These are phyloP conservation scores for Drosophila simulans DNA, from an alignment of 1,140 invertebrate species.

Conservation along the genomic window DNA sequence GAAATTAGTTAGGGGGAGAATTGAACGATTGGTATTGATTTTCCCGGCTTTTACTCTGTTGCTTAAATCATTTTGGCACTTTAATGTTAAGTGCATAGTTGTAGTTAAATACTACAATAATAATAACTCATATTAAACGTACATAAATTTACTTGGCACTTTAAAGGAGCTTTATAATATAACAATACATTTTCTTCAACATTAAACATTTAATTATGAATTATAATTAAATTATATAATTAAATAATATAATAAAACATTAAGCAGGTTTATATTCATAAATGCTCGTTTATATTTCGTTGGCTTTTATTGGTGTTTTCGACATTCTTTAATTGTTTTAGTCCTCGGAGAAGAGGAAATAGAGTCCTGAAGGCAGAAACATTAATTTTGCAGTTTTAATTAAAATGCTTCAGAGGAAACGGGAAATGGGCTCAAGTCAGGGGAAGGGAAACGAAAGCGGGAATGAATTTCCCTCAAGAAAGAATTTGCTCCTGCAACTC, in stretches of 20 bases:
- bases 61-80: slow-evolving; percentile 74
- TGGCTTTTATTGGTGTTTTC: not conserved
- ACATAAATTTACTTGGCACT: not conserved
- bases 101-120: too few relatives aligned
- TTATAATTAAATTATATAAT: not conserved
- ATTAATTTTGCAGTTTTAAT: slow-evolving; percentile 79
- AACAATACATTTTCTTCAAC: not conserved
- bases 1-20: slow-evolving; percentile 72
- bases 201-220: too few relatives aligned
- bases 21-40: slow-evolving; percentile 61
- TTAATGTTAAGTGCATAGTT: slow-evolving; percentile 39
- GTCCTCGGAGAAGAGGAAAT: not conserved
- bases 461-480: slow-evolving; percentile 16
- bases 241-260: not conserved
- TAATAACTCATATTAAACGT: too few relatives aligned
- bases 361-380: slow-evolving; percentile 39
- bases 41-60: slow-evolving; percentile 15
- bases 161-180: too few relatives aligned
- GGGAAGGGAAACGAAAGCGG: slow-evolving; percentile 4
- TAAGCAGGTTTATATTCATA: not conserved
- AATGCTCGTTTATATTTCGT: not conserved
- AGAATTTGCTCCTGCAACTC: slow-evolving; percentile 7
- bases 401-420: slow-evolving; percentile 59
- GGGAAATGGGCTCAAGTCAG: slow-evolving; percentile 38
- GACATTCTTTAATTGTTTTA: not conserved